Percentiles rank a stretch among this genome's conserved stretches.
These are phyloP conservation scores for Hydrochoerus hydrochaeris DNA, from an alignment of 2,113 vertebrate species.

Conservation along the genomic window DNA sequence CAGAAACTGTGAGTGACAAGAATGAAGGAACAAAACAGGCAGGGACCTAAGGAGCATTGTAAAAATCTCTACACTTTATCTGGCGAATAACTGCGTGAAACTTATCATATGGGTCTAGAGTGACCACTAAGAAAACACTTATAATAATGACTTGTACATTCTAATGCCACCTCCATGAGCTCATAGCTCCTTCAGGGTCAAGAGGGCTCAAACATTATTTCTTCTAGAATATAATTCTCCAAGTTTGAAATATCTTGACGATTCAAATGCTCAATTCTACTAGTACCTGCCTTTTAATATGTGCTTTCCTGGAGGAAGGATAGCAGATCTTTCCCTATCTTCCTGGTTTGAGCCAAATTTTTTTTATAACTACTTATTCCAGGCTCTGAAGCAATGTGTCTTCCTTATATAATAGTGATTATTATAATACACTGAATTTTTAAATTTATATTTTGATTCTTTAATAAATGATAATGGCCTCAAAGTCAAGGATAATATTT, in stretches of 20 bases:
- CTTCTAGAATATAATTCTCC: neutral
- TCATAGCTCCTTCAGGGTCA: neutral
- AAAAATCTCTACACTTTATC: neutral
- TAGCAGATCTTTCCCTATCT: fast-evolving
- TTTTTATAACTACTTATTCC: neutral
- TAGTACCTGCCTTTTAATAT: neutral
- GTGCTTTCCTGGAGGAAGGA: neutral
- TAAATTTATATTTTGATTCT: neutral
- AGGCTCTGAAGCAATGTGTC: neutral
- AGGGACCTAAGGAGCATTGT: neutral
- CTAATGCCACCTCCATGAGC: neutral
- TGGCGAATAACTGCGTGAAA: neutral
- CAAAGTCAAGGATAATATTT: neutral
- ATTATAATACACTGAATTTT: neutral
- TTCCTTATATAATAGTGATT: neutral
- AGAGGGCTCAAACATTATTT: neutral
- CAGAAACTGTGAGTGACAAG: neutral
- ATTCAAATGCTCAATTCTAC: neutral
- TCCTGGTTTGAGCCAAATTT: fast-evolving
- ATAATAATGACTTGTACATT: neutral
- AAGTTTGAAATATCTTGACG: neutral
- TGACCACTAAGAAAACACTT: neutral
- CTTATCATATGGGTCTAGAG: neutral
- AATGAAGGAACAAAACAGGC: neutral
- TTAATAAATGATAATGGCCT: neutral